A percentile compares a stretch with the other conserved stretches of the same genome.
Conservation (phyloP, 2,113 vertebrate genomes). For the Mus musculus region GRCm39 chr9:48603501-48604000, state of each 20-base stretch:
- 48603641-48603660: fast-evolving
- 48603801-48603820: not conserved
- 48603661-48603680: not conserved
- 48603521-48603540: not conserved
- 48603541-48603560: not conserved
- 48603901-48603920: not conserved
- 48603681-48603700: not conserved
- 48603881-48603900: not conserved
- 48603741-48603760: not conserved
- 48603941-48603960: not conserved
- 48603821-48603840: not conserved
- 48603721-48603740: not conserved
- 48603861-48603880: not conserved
- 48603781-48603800: not conserved
- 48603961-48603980: too few species aligned
- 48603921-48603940: too few species aligned
- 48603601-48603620: fast-evolving
- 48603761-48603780: not conserved
- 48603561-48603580: not conserved
- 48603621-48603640: not conserved
- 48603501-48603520: not conserved
- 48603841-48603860: not conserved
- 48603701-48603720: not conserved
- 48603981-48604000: too few species aligned
- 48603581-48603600: not conserved